phyloP scores from a whole-genome alignment of 2,888 invertebrate genomes.

The Linyphia triangularis region DNA sequence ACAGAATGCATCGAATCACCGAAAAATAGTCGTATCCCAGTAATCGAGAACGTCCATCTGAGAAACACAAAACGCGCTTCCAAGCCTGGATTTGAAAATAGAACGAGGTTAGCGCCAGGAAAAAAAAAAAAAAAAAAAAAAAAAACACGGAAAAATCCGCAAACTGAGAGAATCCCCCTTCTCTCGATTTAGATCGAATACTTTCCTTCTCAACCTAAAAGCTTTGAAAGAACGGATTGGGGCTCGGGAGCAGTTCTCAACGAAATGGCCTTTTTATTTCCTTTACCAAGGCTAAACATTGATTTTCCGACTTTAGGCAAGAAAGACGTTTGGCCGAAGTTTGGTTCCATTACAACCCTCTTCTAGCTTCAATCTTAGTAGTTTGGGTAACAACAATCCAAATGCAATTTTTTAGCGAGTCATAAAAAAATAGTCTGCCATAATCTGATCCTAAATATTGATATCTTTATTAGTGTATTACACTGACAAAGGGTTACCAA shows the following conservation, averaged over 20 bases:
- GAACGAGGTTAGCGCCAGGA: conserved; percentile 34
- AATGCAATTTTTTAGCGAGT: too few relatives aligned
- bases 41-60: conserved; percentile 22
- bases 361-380: too few relatives aligned
- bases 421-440: too few relatives aligned
- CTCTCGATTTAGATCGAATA: conserved; percentile 21
- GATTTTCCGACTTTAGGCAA: conserved; percentile 45
- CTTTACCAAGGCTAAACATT: conserved; percentile 45
- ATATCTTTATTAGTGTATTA: too few relatives aligned
- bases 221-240: conserved; percentile 14
- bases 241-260: conserved; percentile 21
- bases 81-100: conserved; percentile 32
- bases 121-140: conserved; percentile 14
- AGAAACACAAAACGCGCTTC: conserved; percentile 31
- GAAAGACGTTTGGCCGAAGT: conserved; percentile 15
- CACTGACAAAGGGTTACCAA: too few relatives aligned
- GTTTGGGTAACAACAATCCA: too few relatives aligned
- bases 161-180: background rate
- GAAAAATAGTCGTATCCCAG: background rate
- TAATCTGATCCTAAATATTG: too few relatives aligned
- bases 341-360: conserved; percentile 12
- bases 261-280: conserved; percentile 55
- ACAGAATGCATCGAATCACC: background rate
- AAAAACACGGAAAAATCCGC: background rate
- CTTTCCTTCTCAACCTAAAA: conserved; percentile 4